Conservation (phyloP, 1,140 invertebrate genomes). For the Ylistrum balloti region DNA sequence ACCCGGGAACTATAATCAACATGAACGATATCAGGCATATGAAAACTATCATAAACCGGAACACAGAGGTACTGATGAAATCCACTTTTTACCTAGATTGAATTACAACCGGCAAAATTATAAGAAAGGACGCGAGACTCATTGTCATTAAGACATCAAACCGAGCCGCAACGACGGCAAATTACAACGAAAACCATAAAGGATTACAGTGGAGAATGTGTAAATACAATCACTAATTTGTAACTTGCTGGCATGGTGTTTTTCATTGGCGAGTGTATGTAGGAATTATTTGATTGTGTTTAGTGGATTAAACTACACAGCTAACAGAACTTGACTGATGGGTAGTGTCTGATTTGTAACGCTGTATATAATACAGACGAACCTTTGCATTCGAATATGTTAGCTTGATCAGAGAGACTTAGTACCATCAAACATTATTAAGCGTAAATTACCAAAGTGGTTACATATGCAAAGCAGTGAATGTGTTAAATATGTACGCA, state of each 20-base stretch:
- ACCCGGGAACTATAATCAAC: not conserved
- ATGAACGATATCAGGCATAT: not conserved
- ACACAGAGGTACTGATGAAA: not conserved
- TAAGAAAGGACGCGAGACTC: not conserved
- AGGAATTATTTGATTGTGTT: constrained; percentile 1
- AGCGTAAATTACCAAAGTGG: constrained; percentile 13
- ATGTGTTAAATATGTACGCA: not conserved
- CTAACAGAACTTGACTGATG: not conserved
- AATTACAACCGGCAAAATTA: constrained; percentile 29
- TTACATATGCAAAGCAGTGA: not conserved
- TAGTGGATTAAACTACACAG: constrained; percentile 2
- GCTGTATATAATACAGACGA: not conserved
- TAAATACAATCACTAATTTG: constrained; percentile 20
- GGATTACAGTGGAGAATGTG: not conserved
- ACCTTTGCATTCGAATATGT: not conserved
- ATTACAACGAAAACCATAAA: constrained; percentile 31
- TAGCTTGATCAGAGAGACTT: not conserved
- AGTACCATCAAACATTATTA: not conserved
- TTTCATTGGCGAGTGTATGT: not conserved
- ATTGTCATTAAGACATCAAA: constrained; percentile 20
- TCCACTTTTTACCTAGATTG: not conserved
- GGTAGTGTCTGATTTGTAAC: not conserved
- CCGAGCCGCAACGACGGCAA: not conserved
- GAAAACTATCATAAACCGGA: not conserved
- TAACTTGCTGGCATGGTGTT: not conserved